Conservation (phyloP, 92 coral and sea anemone species). For the Actinostola sp. region DNA sequence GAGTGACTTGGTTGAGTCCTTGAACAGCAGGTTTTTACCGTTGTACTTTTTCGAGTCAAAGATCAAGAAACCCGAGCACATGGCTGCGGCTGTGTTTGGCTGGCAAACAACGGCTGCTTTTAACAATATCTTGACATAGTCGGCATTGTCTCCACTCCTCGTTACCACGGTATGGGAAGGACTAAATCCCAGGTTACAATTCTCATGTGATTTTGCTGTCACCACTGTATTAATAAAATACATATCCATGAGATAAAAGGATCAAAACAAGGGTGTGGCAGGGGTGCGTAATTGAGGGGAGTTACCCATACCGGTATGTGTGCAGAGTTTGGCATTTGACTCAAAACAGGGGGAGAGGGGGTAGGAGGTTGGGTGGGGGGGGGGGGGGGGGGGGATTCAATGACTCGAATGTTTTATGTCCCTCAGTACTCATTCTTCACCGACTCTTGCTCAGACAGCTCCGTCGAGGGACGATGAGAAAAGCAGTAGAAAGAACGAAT, state of each 20-base stretch:
- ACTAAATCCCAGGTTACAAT: constrained; percentile 31
- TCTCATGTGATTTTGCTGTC: constrained; percentile 18
- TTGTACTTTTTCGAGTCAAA: constrained; percentile 41
- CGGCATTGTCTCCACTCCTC: constrained; percentile 8
- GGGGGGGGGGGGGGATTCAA: too few species aligned
- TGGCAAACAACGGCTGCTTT: constrained; percentile 28
- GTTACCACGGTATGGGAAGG: constrained; percentile 60
- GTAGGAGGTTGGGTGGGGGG: too few species aligned
- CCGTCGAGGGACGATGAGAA: too few species aligned
- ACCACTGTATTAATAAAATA: constrained; percentile 12
- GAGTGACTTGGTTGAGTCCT: constrained; percentile 45
- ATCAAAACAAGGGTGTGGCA: neutral
- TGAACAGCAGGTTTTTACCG: constrained; percentile 36
- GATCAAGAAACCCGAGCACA: constrained; percentile 40
- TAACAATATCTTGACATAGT: constrained; percentile 23
- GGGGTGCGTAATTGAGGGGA: neutral
- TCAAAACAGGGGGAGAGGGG: too few species aligned
- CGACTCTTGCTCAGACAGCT: too few species aligned
- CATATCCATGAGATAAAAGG: neutral
- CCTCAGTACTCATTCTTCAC: too few species aligned
- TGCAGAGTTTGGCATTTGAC: too few species aligned
- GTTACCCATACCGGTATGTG: too few species aligned
- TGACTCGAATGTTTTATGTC: too few species aligned
- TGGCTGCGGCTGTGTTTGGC: neutral
- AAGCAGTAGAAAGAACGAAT: too few species aligned